Conservation (phyloP, 2,113 vertebrate genomes). For the Malurus elegans region DNA sequence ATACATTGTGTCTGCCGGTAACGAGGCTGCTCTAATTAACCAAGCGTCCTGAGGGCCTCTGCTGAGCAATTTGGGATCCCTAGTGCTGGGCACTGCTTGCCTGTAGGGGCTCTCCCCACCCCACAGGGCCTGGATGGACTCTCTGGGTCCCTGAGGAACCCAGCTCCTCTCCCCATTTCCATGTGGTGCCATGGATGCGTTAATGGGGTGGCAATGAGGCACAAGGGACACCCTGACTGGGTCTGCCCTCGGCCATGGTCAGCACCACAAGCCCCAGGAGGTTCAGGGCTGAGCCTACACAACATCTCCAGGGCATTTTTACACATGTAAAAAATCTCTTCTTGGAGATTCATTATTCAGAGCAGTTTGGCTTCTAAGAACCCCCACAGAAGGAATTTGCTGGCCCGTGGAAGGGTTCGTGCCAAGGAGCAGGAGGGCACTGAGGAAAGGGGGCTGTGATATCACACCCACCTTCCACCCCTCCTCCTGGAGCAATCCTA, state of each 20-base stretch:
- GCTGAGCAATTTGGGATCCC: neutral
- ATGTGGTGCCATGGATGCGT: neutral
- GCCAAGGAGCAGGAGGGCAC: neutral
- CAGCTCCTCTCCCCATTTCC: neutral
- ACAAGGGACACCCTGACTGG: accelerated
- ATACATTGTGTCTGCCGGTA: neutral
- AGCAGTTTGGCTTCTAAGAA: neutral
- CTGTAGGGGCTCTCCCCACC: neutral
- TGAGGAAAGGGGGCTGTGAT: neutral
- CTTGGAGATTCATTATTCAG: neutral
- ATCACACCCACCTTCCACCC: neutral
- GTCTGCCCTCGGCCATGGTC: neutral
- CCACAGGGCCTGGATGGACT: neutral
- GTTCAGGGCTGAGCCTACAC: neutral
- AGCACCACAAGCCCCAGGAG: neutral
- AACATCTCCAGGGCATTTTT: neutral
- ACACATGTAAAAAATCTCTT: neutral
- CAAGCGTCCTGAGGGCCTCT: neutral
- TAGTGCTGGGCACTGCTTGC: neutral
- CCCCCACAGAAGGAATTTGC: neutral
- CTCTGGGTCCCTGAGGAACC: neutral
- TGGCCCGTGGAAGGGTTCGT: neutral
- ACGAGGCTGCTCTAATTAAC: neutral
- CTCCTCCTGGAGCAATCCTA: neutral
- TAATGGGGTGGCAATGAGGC: neutral